Evolutionary conservation across 2,797 vertebrate species (phyloP).

Genomic region (Hephaestus fuliginosus): DNA sequence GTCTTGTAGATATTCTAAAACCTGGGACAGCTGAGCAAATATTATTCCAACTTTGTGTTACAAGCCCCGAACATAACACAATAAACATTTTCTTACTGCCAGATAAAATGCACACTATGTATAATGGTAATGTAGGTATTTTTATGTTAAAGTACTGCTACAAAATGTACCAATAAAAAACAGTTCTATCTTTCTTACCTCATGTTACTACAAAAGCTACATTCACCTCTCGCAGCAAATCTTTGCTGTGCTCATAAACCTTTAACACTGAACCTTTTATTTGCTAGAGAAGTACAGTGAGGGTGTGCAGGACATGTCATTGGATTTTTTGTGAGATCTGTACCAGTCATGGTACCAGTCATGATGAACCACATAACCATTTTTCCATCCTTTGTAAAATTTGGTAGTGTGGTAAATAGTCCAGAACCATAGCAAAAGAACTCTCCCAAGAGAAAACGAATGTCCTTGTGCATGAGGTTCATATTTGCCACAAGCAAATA

Average conservation of each 20-base stretch:
- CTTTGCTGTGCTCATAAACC: not conserved
- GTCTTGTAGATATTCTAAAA: slow-evolving; percentile 14
- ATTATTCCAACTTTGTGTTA: slow-evolving; percentile 4
- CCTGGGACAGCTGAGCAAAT: not conserved
- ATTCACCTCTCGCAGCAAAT: not conserved
- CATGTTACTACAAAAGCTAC: not conserved
- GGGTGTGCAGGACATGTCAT: not conserved
- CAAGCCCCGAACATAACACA: not conserved
- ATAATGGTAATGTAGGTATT: not conserved
- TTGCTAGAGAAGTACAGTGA: not conserved
- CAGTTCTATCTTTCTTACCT: not conserved
- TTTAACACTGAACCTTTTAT: not conserved
- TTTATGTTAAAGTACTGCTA: not conserved
- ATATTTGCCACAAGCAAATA: slow-evolving; percentile 62
- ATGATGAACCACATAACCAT: slow-evolving; percentile 14
- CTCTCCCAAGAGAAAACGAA: slow-evolving; percentile 29
- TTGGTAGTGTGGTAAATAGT: not conserved
- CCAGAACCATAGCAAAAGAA: slow-evolving; percentile 27
- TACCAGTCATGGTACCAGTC: not conserved
- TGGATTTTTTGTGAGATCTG: not conserved
- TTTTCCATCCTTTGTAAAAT: slow-evolving; percentile 7
- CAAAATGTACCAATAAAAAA: not conserved
- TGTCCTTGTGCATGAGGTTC: slow-evolving; percentile 62
- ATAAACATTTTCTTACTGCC: not conserved
- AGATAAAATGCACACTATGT: not conserved